These are phyloP conservation scores for Lochmaea capreae DNA, from an alignment of 2,888 invertebrate species.

Conservation along the genomic window DNA sequence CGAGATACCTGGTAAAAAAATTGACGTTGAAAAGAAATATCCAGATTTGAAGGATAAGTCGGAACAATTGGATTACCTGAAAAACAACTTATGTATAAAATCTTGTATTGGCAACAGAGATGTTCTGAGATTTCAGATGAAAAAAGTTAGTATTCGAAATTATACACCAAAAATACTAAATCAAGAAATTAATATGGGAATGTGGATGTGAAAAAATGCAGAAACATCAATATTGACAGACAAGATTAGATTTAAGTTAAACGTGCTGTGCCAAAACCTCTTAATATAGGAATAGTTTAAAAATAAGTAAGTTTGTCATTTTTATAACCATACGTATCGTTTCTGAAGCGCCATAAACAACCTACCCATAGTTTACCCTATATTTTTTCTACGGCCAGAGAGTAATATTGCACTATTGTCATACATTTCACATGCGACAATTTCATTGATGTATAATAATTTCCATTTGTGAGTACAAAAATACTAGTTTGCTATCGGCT, in stretches of 20 bases:
- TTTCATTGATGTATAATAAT: too few relatives aligned
- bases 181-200: constrained; percentile 71
- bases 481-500: too few relatives aligned
- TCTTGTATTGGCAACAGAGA: constrained; percentile 66
- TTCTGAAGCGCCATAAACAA: too few relatives aligned
- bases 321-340: not conserved
- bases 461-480: too few relatives aligned
- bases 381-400: too few relatives aligned
- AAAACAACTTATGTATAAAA: constrained; percentile 70
- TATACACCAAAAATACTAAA: constrained; percentile 78
- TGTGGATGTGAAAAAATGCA: constrained; percentile 71
- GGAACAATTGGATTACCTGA: constrained; percentile 65
- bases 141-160: constrained; percentile 75
- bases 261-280: constrained; percentile 9
- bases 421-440: too few relatives aligned
- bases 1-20: constrained; percentile 14
- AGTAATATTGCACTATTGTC: too few relatives aligned
- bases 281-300: not conserved
- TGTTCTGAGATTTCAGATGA: constrained; percentile 62
- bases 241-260: not conserved
- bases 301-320: not conserved
- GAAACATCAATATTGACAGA: not conserved
- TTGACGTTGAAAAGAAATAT: constrained; percentile 8
- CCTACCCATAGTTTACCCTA: too few relatives aligned
- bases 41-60: constrained; percentile 9